Evolutionary conservation across 2,113 vertebrate genomes (phyloP), one percentile per base, ranked within the genome.

Genomic region (Numida meleagris): DNA sequence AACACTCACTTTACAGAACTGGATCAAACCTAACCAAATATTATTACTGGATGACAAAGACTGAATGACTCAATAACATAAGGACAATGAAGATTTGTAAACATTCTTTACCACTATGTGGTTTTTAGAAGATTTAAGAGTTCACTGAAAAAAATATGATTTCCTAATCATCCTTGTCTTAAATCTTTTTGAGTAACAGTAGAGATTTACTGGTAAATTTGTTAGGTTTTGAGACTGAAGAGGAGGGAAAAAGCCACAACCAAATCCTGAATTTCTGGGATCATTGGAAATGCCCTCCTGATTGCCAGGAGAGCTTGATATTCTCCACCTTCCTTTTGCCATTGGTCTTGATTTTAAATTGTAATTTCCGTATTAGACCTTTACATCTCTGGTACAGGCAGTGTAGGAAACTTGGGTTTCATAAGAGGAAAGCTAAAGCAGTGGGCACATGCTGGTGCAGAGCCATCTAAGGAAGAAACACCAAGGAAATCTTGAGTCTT

Each of bases 11-110:
- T 58, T 48, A 45, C 73, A 31, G 46, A 92, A 45, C 57, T 50
- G n/a, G 36, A 74, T 74, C 33, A 88, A 88, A 92, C 15, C 72
- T 71, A 29, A 62, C 50, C 63, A 77, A 33, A 66, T 86, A 65
- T 74, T 76, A 66, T 24, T 77, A 8, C 14, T 48, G n/a, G 16
- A 6, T 92, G 50, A 75, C 50, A 65, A 91, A 68, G 58, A 48
- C 43, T 71, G n/a, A 48, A 51, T 67, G 53, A 66, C 33, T 93
- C 42, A 70, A 12, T 66, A 82, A 74, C 9, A 61, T 75, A 71
- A 68, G 24, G 40, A 61, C 14, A 65, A 51, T 0, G 0, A 72
- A 85, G 25, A 78, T 53, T 23, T 62, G 38, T 78, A 71, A 83
- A 59, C 13, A n/a, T 29, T 42, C 48, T 83, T 74, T 62, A 59